phyloP scores from a whole-genome alignment of 2,888 invertebrate species.

The Dryomyza anilis region DNA sequence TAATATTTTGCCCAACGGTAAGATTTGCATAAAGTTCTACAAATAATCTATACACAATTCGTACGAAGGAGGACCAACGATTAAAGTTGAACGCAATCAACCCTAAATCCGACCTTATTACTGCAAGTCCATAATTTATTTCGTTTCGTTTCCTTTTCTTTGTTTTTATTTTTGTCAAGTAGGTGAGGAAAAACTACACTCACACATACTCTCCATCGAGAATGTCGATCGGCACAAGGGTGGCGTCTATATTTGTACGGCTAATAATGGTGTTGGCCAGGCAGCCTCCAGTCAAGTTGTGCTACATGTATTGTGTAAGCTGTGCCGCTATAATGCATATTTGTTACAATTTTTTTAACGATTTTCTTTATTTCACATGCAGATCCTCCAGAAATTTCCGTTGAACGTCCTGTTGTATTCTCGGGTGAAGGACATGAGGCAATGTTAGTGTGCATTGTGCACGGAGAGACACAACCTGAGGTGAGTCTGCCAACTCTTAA shows the following conservation, averaged over 20 bases:
- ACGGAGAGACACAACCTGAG: constrained; percentile 71
- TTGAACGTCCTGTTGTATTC: constrained; percentile 70
- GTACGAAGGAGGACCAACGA: not conserved
- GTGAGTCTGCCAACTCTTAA: too few species aligned
- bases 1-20: constrained; percentile 62
- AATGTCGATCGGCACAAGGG: constrained; percentile 69
- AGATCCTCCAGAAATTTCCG: constrained; percentile 62
- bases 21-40: constrained; percentile 43
- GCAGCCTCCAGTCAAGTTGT: constrained; percentile 68
- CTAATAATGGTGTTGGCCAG: constrained; percentile 69
- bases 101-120: not conserved
- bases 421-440: constrained; percentile 72
- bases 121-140: not conserved
- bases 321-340: not conserved
- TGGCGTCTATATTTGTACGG: constrained; percentile 69
- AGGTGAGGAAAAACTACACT: constrained; percentile 69
- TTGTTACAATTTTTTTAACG: too few species aligned
- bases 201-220: constrained; percentile 67
- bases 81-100: not conserved
- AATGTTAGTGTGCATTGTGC: constrained; percentile 71
- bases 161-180: constrained; percentile 35
- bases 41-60: not conserved
- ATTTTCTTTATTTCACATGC: too few species aligned
- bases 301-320: constrained; percentile 70
- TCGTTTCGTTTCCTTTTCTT: constrained; percentile 10